These are phyloP conservation scores for Meiosimyza decipiens DNA, from an alignment of 2,888 invertebrate genomes.

Conservation along the genomic window DNA sequence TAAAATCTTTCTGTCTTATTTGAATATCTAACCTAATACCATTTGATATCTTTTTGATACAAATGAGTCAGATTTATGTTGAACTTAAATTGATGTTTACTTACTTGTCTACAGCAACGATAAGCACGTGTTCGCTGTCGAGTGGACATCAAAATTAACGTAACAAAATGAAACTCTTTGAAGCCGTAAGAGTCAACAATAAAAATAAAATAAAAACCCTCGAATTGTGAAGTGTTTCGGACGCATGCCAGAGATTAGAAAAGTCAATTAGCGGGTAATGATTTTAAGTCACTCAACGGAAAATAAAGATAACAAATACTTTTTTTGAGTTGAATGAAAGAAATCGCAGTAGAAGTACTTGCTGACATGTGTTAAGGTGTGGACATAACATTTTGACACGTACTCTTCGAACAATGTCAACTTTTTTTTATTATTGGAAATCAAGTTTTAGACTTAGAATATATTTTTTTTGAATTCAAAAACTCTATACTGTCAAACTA, in stretches of 20 bases:
- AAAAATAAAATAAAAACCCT: not conserved
- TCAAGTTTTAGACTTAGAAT: too few relatives aligned
- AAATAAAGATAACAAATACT: constrained; percentile 3
- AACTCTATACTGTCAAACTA: too few relatives aligned
- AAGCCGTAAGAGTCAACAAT: not conserved
- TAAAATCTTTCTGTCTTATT: not conserved
- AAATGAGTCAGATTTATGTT: not conserved
- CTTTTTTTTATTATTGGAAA: too few relatives aligned
- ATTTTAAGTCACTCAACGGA: constrained; percentile 1
- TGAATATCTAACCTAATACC: not conserved
- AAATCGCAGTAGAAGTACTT: not conserved
- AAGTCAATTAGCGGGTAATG: constrained; percentile 36
- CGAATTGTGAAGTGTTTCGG: constrained; percentile 11
- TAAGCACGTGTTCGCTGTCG: constrained; percentile 58
- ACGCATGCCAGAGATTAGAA: constrained; percentile 36
- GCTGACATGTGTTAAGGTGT: constrained; percentile 7
- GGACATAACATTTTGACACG: constrained; percentile 3
- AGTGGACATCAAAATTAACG: constrained; percentile 49
- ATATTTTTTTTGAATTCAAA: too few relatives aligned
- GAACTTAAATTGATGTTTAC: not conserved
- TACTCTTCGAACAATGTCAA: not conserved
- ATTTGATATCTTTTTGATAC: not conserved
- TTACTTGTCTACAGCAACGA: constrained; percentile 27
- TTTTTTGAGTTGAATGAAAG: too few relatives aligned
- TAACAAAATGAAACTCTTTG: constrained; percentile 48